These are phyloP conservation scores for Apeira syringaria DNA, from an alignment of 2,888 invertebrate species.

Conservation along the genomic window DNA sequence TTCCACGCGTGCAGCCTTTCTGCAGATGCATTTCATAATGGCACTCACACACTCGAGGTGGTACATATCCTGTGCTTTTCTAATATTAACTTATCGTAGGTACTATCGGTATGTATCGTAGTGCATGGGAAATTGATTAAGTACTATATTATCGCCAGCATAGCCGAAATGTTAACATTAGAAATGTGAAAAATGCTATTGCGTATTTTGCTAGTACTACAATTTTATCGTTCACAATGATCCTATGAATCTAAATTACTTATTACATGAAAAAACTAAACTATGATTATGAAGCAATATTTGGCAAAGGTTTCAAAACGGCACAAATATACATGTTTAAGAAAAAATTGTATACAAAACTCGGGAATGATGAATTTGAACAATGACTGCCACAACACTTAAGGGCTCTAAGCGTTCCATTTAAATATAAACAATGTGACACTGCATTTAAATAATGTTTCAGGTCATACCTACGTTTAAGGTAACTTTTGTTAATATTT, in stretches of 20 bases:
- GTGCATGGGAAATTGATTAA: constrained; percentile 38
- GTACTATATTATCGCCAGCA: constrained; percentile 39
- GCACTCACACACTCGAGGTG: constrained; percentile 50
- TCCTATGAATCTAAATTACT: constrained; percentile 31
- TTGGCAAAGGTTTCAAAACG: constrained; percentile 46
- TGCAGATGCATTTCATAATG: constrained; percentile 47
- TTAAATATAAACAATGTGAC: neutral
- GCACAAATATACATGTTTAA: constrained; percentile 35
- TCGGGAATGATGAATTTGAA: constrained; percentile 36
- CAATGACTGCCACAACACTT: constrained; percentile 22
- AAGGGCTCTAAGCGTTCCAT: constrained; percentile 22
- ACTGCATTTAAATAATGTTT: neutral
- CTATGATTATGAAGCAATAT: constrained; percentile 49
- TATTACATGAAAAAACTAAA: constrained; percentile 33
- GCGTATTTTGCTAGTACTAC: constrained; percentile 9
- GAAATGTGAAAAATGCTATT: constrained; percentile 15
- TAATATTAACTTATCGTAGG: constrained; percentile 27
- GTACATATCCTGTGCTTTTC: constrained; percentile 28
- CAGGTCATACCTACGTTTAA: too few relatives aligned
- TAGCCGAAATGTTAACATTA: constrained; percentile 28
- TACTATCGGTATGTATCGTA: constrained; percentile 31
- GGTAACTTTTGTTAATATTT: too few relatives aligned
- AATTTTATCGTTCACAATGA: constrained; percentile 22
- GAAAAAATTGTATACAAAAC: constrained; percentile 23
- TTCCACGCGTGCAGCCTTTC: constrained; percentile 32